Evolutionary conservation across 2,888 invertebrate species (phyloP), one percentile per base, ranked within the genome.

Genomic region (Biston betularia): DNA sequence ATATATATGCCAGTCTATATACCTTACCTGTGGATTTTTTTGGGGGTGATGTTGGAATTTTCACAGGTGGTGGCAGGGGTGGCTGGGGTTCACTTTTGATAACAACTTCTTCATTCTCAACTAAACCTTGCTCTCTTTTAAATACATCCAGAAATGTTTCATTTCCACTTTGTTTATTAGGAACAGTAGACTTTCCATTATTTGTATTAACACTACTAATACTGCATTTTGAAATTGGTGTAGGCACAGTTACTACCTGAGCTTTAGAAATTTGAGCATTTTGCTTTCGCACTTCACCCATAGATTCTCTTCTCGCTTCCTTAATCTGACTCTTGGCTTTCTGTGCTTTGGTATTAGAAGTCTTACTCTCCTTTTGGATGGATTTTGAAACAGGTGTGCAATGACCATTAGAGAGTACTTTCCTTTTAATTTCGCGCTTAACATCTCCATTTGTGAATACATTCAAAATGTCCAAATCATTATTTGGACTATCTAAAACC

Each of bases 111-210:
- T 73, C 63, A 67, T 79, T 83, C 59, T 85, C 86, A 65, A 85
- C 80, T 61, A 89, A 76, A 38, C 91, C 90, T 75, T 93, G 93
- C 73, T 93, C 93, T 78, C 93, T 86, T 71, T 93, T 93, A 72
- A 92, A 93, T 49, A 93, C 93, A 89, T 93, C 93, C 71, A 93
- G 79, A 82, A 92, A 93, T 9, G 92, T 93, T 77, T 92, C 91
- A 9, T 83, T 68, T 1, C 78, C 82, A 55, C 79, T 70, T 49
- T 76, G 79, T 68, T 87, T 88, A 48, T 75, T 73, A 42, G 78
- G 68, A 34, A 77, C 69, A n/a, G 72, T 63, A 38, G 78, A 61
- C 72, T 85, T 88, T 8, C 70, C 76, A 81, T 78, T 85, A 77
- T 77, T 88, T 57, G 80, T 75, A 80, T 83, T 89, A 84, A 79